Base-by-base conservation (phyloP, 2,113 vertebrate species). In the Oryzias melastigma region DNA sequence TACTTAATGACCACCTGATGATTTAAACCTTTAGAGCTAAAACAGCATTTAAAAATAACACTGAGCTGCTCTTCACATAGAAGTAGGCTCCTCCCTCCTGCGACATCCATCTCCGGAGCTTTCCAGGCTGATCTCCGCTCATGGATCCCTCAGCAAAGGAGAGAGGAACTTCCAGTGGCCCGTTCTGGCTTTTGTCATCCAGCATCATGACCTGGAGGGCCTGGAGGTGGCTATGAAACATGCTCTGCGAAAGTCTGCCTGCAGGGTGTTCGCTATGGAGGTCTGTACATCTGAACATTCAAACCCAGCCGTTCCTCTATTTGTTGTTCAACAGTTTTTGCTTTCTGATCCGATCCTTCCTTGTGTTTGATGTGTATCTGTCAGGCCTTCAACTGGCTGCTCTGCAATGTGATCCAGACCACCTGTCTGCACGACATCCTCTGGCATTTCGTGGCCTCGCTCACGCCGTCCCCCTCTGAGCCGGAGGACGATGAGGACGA, bases 101-200 rank as follows among this genome's bases (percentile, higher is more conserved):
- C 93, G 97, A 68, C 97, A 98, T 91, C 97, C 97, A 20, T 99
- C 97, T 84, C 97, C 97, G 15, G 97, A 99, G 90, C 93, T 99
- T 44, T 98, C 97, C 65, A 93, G 97, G 52, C 93, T 99, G 71
- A 98, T 99, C 85, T 98, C 96, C 47, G 96, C 97, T 65, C 97
- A 98, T 58, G 96, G 96, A 88, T 98, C 96, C 58, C 95, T 98
- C 85, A 96, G 95, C 83, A 98, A 98, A 80, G 97, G 97, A 68
- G 97, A 99, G 87, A 93, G 97, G 78, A 98, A 98, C 89, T 98
- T 98, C 91, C 96, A 98, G 78, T 99, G 97, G 96, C 97, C 97
- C 7, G 97, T 99, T 57, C 79, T 99, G 83, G 96, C 96, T 65
- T 99, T 99, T 85, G 97, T 99, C 52, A 98, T 99, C 84, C 97